Evolutionary conservation across 2,888 invertebrate species (phyloP), one percentile per base, ranked within the genome.

Genomic region (Apamea crenata): DNA sequence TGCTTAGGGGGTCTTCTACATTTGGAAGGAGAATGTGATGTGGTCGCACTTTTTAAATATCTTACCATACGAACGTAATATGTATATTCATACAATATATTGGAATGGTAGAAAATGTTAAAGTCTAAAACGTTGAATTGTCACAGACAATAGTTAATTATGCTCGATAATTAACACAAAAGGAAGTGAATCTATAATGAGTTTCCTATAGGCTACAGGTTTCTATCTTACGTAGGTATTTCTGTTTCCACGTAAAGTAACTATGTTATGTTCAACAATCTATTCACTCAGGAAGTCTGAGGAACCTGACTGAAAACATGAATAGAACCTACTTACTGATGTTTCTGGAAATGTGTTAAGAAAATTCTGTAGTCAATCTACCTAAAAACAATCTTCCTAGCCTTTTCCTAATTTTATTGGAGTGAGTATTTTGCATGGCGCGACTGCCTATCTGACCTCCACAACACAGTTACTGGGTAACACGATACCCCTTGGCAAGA

Each of bases 111-210:
- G 25, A 67, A 25, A 74, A 44, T 7, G 2, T 32, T 53, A 67
- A 71, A 50, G 32, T 66, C 25, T 36, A 47, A 40, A 50, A 71
- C 12, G 32, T 74, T 25, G 18, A 65, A 78, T 61, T 72, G 67
- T 68, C 47, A 40, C 65, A 70, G n/a, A 59, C 14, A 79, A 67
- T 74, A 59, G 63, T 70, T 78, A 83, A 86, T 78, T 73, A 84
- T 53, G 70, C 44, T 71, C 71, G 7, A 61, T 70, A 83, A 83
- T 80, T 68, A 79, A 77, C 44, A 65, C 36, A 59, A 80, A 72
- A 53, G 87, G 81, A 85, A 87, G 74, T 72, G 87, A 84, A 80
- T 84, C 12, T 53, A 44, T 73, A 85, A 87, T 85, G 72, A 77
- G 85, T 77, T 79, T 72, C 69, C 71, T 72, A 73, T 32, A 44